Base-by-base conservation (phyloP, 2,797 vertebrate species). In the Tauraco hartlaubi region DNA sequence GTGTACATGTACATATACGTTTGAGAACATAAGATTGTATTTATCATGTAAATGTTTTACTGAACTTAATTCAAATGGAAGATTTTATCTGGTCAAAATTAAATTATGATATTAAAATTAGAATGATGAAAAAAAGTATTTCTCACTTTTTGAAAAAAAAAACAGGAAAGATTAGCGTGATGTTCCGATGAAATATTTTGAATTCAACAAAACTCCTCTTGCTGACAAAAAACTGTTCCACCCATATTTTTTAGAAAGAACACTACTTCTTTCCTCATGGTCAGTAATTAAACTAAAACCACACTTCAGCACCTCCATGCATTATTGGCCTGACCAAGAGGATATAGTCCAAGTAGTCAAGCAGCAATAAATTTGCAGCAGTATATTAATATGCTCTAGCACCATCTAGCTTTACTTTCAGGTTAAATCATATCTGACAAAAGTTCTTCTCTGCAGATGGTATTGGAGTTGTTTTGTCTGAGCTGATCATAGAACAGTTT, bases 361-460 rank as follows among this genome's bases (percentile, higher is more conserved):
- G 56, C 33, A 87, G 72, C 33, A 92, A 48, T 76, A 92, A 69
- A 71, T 56, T 41, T 78, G 6, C 35, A 94, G 23, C 28, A 67
- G 52, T 81, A 78, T 66, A 94, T 95, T 69, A 56, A 69, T 94
- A 96, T 97, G 86, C 78, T 97, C 68, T 97, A 97, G 97, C 97
- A 97, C 98, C 97, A 97, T 95, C 97, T 98, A 98, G 97, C 97
- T 97, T 92, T 94, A 93, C 35, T 71, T 92, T 72, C 52, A 52
- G 55, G 16, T 28, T 73, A 91, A 61, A 21, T 92, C 5, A 4
- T 37, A 68, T 31, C 6, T 73, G 31, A 33, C 12, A 58, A 56
- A 80, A 37, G 2, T 13, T 90, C 1, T 59, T 68, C 26, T 68
- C 48, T 76, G 39, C 10, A 64, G 58, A 74, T 46, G 19, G 7